Conservation (phyloP, 2,113 vertebrate genomes). For the Bagarius yarrelli region DNA sequence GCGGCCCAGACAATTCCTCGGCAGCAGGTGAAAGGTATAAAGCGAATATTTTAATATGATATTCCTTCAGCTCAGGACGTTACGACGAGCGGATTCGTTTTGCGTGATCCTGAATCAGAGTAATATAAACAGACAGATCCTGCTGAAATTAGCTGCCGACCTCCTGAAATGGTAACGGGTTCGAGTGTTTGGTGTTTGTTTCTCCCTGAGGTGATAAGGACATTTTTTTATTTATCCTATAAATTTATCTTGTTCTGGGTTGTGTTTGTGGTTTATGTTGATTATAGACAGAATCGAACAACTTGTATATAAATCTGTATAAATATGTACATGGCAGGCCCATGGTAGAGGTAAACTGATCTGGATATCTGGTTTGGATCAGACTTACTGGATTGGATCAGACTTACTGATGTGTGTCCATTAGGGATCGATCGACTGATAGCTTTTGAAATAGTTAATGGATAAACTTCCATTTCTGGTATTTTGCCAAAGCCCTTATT, state of each 20-base stretch:
- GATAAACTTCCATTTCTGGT: no score
- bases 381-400: no score
- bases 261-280: background rate
- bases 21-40: slow-evolving; percentile 37
- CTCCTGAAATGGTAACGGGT: slow-evolving; percentile 29
- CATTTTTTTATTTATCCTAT: no score
- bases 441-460: no score
- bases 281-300: no score
- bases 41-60: slow-evolving; percentile 39
- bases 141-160: slow-evolving; percentile 31
- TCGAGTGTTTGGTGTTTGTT: background rate
- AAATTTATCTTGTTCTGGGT: background rate
- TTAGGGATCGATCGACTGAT: no score
- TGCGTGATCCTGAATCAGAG: slow-evolving; percentile 22
- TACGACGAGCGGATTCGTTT: slow-evolving; percentile 37
- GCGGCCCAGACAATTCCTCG: slow-evolving; percentile 37
- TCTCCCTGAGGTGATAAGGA: background rate
- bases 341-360: no score
- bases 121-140: slow-evolving; percentile 41
- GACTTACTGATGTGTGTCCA: no score
- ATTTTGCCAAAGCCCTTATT: no score
- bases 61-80: slow-evolving; percentile 20
- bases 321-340: no score
- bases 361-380: no score
- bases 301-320: no score